Conservation (phyloP, 2,888 invertebrate species). For the Philonicus albiceps region DNA sequence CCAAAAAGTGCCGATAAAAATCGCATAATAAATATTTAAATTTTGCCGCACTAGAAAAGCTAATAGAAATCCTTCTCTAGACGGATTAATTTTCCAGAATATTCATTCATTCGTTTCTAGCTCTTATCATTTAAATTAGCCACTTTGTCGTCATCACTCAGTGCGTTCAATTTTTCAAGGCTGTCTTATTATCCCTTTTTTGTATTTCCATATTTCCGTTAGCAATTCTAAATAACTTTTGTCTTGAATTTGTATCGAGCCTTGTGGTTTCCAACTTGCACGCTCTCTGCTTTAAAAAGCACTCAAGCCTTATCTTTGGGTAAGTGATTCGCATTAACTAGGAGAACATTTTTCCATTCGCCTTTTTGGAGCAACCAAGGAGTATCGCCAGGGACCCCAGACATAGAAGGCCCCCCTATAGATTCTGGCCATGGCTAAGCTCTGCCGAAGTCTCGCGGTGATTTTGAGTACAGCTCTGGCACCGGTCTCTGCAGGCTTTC, state of each 20-base stretch:
- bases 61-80: not conserved
- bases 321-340: slow-evolving; percentile 32
- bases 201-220: not conserved
- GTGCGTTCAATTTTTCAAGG: not conserved
- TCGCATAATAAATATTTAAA: not conserved
- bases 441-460: not conserved
- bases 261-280: not conserved
- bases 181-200: not conserved
- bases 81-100: not conserved
- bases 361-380: not conserved
- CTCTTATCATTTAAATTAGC: not conserved
- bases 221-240: not conserved
- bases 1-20: not conserved
- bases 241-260: not conserved
- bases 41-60: not conserved
- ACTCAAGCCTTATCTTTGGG: slow-evolving; percentile 17
- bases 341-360: not conserved
- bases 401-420: not conserved
- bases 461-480: not conserved
- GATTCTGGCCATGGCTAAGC: not conserved
- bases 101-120: not conserved
- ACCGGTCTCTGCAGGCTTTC: not conserved
- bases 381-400: not conserved
- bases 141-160: not conserved
- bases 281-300: not conserved